phyloP scores from a whole-genome alignment of 2,888 invertebrate species.

The Anticlea derivata region DNA sequence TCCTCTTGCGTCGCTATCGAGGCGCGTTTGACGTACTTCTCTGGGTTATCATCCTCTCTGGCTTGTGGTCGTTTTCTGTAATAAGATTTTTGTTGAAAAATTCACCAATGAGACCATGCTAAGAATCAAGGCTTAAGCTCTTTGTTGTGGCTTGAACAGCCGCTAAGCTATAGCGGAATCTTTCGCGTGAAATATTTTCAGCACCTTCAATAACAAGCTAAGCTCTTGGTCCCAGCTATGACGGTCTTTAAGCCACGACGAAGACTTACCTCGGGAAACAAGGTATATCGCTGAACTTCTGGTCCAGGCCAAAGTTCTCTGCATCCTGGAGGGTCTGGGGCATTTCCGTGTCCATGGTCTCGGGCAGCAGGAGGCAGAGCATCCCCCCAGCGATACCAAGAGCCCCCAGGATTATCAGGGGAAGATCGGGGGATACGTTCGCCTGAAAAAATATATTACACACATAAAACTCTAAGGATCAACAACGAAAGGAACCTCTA shows the following conservation, averaged over 20 bases:
- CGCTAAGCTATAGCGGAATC: no score
- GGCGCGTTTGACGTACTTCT: constrained; percentile 56
- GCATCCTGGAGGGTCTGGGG: constrained; percentile 94
- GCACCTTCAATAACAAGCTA: no score
- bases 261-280: constrained; percentile 86
- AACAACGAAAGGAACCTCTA: no score
- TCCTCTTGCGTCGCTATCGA: constrained; percentile 48
- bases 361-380: constrained; percentile 91
- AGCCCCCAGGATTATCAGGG: constrained; percentile 90
- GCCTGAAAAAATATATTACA: constrained; percentile 77
- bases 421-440: constrained; percentile 87
- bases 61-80: constrained; percentile 51
- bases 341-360: constrained; percentile 93
- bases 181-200: no score
- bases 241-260: background rate
- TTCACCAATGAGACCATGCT: no score
- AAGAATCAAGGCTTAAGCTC: no score
- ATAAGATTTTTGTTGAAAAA: background rate
- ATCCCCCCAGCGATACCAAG: constrained; percentile 90
- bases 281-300: constrained; percentile 92
- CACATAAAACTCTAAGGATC: no score
- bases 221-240: no score
- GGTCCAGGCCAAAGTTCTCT: constrained; percentile 92
- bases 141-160: no score
- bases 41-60: constrained; percentile 51